phyloP scores from a whole-genome alignment of 2,797 vertebrate genomes.

The Acanthurus lineatus region DNA sequence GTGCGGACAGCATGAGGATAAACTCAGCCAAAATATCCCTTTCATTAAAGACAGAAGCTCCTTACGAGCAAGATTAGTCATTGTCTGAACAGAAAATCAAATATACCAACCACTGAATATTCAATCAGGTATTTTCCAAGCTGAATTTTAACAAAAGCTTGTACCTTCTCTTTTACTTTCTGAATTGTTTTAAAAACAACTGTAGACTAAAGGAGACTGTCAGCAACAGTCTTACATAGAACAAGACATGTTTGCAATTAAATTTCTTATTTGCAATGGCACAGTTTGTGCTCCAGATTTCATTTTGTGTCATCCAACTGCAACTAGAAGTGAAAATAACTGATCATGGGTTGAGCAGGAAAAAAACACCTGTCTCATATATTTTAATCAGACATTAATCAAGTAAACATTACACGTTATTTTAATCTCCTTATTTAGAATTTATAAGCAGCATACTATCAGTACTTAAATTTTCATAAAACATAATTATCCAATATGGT shows the following conservation, averaged over 20 bases:
- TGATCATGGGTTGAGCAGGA: no score
- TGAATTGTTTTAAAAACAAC: no score
- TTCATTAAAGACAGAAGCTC: not conserved
- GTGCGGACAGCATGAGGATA: not conserved
- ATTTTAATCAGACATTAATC: not conserved
- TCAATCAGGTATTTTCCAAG: not conserved
- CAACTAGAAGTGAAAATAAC: not conserved
- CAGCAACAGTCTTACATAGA: not conserved
- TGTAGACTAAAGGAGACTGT: no score
- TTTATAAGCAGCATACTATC: not conserved
- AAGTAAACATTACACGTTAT: not conserved
- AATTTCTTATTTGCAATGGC: not conserved
- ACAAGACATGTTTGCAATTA: not conserved
- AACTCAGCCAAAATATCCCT: not conserved
- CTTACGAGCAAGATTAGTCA: not conserved
- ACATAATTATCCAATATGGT: not conserved
- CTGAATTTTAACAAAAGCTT: not conserved
- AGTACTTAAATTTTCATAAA: not conserved
- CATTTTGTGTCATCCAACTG: not conserved
- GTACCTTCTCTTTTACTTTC: not conserved
- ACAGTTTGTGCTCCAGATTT: not conserved
- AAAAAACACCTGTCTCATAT: not conserved
- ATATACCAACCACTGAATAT: not conserved
- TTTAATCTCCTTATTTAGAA: not conserved
- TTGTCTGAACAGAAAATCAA: not conserved